Evolutionary conservation across 2,888 invertebrate genomes (phyloP), one percentile per base, ranked within the genome.

Genomic region (Caradrina kadenii): DNA sequence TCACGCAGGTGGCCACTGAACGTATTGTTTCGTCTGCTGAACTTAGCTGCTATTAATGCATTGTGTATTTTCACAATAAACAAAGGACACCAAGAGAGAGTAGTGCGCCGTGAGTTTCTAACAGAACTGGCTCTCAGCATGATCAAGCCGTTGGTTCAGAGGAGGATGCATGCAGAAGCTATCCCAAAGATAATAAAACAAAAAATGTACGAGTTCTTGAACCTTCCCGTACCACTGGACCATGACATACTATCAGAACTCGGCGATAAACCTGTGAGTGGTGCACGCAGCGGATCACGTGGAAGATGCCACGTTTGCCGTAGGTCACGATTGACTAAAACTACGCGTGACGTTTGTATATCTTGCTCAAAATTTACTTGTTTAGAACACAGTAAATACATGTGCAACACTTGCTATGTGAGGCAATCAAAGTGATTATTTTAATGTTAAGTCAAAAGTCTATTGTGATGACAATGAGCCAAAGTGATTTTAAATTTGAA

Each of bases 1-100:
- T 79, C 77, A 21, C 74, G 79, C 17, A 35, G 79, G 39, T 79
- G 79, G 78, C 66, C 78, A 11, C 48, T 79, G 42, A 79, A 70
- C 10, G 21, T 79, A 42, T 54, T 79, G 8, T 79, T 79, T 55
- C 70, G 75, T 7, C n/a, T 79, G 19, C 19, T 79, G 11, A 79
- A 79, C 22, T 48, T 79, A 63, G 61, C 75, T 54, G 78, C 78
- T 39, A 52, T 79, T 31, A 79, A 79, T 54, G 79, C 78, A 50
- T 26, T 79, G 17, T 79, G 78, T 54, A 50, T 79, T 13, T 67
- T 52, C 45, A 75, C 74, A 52, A 66, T 70, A 2, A 79, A 79
- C 49, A 79, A 26, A 52, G 69, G 55, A 5, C 79, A 73, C 15
- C 79, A 73, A 15, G 78, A 73, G 10, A 65, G 54, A 65, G 61